phyloP scores from a whole-genome alignment of 1,140 invertebrate genomes.

The Drosophila rhopaloa region DNA sequence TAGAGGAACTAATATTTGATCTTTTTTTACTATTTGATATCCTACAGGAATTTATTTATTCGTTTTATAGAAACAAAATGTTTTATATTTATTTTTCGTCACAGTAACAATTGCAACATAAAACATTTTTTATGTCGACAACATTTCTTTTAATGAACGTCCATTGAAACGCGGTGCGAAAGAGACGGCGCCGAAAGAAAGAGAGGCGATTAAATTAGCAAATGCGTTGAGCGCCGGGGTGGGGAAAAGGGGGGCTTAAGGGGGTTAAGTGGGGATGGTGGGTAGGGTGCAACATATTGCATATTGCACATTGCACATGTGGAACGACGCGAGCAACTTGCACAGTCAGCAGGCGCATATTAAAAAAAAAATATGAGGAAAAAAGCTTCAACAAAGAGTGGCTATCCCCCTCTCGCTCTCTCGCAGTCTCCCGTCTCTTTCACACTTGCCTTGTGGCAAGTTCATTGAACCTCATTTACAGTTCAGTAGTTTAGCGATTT shows the following conservation, averaged over 20 bases:
- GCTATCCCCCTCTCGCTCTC: slow-evolving; percentile 27
- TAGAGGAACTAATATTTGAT: no score
- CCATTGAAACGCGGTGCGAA: slow-evolving; percentile 41
- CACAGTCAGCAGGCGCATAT: slow-evolving; percentile 77
- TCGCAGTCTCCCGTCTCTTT: slow-evolving; percentile 15
- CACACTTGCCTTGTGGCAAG: slow-evolving; percentile 57
- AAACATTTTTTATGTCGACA: slow-evolving; percentile 50
- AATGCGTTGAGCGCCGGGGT: slow-evolving; percentile 40
- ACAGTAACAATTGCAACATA: slow-evolving; percentile 40
- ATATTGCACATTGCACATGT: slow-evolving; percentile 59
- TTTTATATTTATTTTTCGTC: not conserved
- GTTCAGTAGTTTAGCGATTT: slow-evolving; percentile 83
- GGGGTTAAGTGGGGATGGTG: not conserved
- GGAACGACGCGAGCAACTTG: slow-evolving; percentile 62
- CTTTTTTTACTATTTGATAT: no score
- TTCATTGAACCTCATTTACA: slow-evolving; percentile 78
- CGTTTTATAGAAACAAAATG: no score
- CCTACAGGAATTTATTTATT: no score
- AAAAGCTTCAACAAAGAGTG: slow-evolving; percentile 57
- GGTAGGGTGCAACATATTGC: slow-evolving; percentile 37
- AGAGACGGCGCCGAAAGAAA: slow-evolving; percentile 20
- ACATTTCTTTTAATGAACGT: slow-evolving; percentile 66
- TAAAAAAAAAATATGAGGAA: slow-evolving; percentile 58
- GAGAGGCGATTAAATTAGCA: slow-evolving; percentile 71
- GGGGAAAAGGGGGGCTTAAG: not conserved